Evolutionary conservation across 2,797 vertebrate species (phyloP).

Genomic region (Cynopterus sphinx): DNA sequence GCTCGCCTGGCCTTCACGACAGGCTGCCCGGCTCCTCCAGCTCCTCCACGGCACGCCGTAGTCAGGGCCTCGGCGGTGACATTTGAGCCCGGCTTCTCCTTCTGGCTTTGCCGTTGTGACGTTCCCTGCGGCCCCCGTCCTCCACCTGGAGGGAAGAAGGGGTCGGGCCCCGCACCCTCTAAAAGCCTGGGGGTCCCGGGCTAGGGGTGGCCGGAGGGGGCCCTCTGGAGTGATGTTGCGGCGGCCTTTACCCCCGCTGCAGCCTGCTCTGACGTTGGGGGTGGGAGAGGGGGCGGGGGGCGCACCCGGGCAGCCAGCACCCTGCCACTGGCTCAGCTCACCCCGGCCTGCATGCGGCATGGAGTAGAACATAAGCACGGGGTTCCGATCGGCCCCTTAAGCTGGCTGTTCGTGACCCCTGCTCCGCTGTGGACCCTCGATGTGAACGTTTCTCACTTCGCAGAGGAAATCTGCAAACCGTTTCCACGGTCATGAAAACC

Average conservation of each 20-base stretch:
- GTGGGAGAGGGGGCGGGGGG: rapidly evolving
- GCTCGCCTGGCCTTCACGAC: background rate
- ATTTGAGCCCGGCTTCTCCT: background rate
- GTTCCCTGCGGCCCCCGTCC: background rate
- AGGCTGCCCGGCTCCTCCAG: too few relatives aligned
- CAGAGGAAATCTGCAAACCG: background rate
- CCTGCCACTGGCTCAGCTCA: rapidly evolving
- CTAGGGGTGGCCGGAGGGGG: rapidly evolving
- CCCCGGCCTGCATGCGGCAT: background rate
- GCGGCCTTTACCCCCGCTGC: rapidly evolving
- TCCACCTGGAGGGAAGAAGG: background rate
- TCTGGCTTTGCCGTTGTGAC: too few relatives aligned
- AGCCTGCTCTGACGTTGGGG: rapidly evolving
- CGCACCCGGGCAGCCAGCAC: background rate
- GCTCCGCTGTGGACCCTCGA: background rate
- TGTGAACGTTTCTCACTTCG: background rate
- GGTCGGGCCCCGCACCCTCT: rapidly evolving
- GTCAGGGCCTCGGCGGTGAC: background rate
- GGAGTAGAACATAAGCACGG: background rate
- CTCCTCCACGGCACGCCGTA: background rate
- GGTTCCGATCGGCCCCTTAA: background rate
- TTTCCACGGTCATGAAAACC: background rate
- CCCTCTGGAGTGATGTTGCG: rapidly evolving
- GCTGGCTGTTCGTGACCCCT: background rate
- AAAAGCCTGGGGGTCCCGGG: rapidly evolving